A percentile compares a stretch with the other conserved stretches of the same genome.
phyloP scores from a whole-genome alignment of 2,113 vertebrate genomes.

The Rhegmatorhina hoffmannsi region DNA sequence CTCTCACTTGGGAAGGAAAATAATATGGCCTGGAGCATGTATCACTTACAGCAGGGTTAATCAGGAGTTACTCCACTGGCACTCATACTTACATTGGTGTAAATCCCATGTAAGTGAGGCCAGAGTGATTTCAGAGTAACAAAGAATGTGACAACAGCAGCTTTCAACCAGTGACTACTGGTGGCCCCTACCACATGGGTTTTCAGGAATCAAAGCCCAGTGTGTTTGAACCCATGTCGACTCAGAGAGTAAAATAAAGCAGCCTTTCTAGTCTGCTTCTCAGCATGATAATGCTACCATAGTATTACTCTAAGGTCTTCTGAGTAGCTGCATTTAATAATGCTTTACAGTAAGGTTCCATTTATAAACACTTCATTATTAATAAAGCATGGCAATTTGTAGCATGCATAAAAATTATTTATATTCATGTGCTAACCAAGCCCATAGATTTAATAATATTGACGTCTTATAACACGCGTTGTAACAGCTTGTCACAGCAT shows the following conservation, averaged over 20 bases:
- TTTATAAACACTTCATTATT: constrained; percentile 70
- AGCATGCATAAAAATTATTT: constrained; percentile 76
- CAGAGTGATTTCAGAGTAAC: constrained; percentile 25
- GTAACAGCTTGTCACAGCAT: constrained; percentile 80
- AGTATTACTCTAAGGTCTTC: constrained; percentile 30
- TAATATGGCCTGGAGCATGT: background rate
- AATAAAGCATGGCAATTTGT: constrained; percentile 75
- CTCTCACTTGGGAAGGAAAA: background rate
- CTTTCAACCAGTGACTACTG: constrained; percentile 6
- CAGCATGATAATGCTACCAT: constrained; percentile 32
- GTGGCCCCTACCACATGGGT: constrained; percentile 1
- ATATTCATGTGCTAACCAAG: constrained; percentile 79
- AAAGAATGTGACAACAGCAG: constrained; percentile 51
- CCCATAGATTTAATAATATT: constrained; percentile 84
- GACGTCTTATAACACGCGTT: constrained; percentile 75
- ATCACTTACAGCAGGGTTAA: constrained; percentile 19
- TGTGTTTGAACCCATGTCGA: background rate
- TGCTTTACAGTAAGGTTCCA: constrained; percentile 66
- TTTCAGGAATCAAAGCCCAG: constrained; percentile 27
- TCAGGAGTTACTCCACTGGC: background rate
- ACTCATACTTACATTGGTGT: background rate
- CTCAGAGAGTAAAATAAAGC: constrained; percentile 30
- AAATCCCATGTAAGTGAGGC: constrained; percentile 6
- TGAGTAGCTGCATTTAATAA: constrained; percentile 59
- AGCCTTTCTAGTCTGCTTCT: constrained; percentile 42